These are phyloP conservation scores for Calyptommatus sinebrachiatus DNA, from an alignment of 2,113 vertebrate genomes.

Conservation along the genomic window DNA sequence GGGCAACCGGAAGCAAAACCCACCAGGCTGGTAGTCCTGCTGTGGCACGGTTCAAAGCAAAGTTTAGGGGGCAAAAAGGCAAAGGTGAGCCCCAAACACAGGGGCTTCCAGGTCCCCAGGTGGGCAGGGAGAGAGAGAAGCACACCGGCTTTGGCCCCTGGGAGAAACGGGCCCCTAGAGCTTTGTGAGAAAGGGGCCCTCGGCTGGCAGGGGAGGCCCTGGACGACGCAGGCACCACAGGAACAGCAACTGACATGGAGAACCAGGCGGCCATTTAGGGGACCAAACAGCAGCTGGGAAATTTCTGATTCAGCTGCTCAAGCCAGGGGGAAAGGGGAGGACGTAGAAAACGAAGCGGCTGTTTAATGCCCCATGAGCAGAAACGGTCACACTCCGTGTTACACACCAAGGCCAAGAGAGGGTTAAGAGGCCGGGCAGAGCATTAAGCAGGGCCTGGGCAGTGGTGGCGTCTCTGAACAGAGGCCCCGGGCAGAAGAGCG, in stretches of 20 bases:
- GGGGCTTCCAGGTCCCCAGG: too few relatives aligned
- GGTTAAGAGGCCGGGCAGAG: slow-evolving; percentile 26
- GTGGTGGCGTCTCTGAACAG: too few relatives aligned
- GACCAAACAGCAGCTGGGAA: slow-evolving; percentile 65
- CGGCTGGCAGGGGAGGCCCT: too few relatives aligned
- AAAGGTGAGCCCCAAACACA: neutral
- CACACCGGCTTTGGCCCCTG: too few relatives aligned
- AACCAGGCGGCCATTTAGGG: slow-evolving; percentile 37
- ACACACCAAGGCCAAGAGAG: too few relatives aligned
- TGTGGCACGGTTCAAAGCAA: neutral
- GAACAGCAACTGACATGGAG: too few relatives aligned
- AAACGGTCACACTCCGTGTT: too few relatives aligned
- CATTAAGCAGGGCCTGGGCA: slow-evolving; percentile 30
- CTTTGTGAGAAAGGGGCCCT: too few relatives aligned
- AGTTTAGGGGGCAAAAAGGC: neutral
- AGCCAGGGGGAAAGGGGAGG: slow-evolving; percentile 64
- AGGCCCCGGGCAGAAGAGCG: neutral
- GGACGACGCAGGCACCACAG: too few relatives aligned
- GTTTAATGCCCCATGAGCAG: neutral
- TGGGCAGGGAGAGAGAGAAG: too few relatives aligned
- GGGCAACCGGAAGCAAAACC: neutral
- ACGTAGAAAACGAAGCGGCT: slow-evolving; percentile 60
- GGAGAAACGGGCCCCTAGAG: neutral
- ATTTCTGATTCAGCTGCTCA: slow-evolving; percentile 70
- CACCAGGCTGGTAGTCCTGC: neutral